Conservation (phyloP, 2,888 invertebrate species). For the Harmothoe impar region DNA sequence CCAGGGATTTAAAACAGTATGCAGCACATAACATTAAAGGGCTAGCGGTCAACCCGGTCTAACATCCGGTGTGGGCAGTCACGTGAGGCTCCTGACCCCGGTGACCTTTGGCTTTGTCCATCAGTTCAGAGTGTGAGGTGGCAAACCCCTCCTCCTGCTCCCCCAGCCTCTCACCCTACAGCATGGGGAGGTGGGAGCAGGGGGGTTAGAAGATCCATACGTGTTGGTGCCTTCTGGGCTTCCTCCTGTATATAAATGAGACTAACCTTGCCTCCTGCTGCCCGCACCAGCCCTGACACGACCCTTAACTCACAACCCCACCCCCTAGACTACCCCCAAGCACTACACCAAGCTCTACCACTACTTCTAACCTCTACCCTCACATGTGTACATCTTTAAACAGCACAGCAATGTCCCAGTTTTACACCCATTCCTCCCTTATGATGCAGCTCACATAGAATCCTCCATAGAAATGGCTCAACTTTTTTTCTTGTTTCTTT, state of each 20-base stretch:
- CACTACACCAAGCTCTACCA: not conserved
- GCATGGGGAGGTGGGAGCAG: not conserved
- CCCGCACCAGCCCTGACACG: not conserved
- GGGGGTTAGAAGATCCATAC: conserved; percentile 8
- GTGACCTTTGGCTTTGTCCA: conserved; percentile 31
- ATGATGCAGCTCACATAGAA: not conserved
- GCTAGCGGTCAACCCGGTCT: not conserved
- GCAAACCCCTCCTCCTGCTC: not conserved
- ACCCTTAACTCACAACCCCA: not conserved
- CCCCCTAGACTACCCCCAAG: not conserved
- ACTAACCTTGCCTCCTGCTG: not conserved
- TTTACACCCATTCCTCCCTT: not conserved
- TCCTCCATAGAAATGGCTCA: not conserved
- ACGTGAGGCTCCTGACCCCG: conserved; percentile 1
- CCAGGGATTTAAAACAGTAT: too few species aligned
- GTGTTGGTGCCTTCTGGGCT: conserved; percentile 34
- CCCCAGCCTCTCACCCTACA: not conserved
- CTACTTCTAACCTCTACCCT: not conserved
- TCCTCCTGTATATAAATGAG: conserved; percentile 29
- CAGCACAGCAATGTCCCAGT: too few species aligned
- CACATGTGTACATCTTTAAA: not conserved
- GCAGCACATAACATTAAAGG: too few species aligned
- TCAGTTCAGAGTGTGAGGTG: not conserved
- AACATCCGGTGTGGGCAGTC: not conserved
- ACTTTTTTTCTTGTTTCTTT: not conserved